phyloP scores from a whole-genome alignment of 2,113 vertebrate genomes.

The Cichladusa arquata region DNA sequence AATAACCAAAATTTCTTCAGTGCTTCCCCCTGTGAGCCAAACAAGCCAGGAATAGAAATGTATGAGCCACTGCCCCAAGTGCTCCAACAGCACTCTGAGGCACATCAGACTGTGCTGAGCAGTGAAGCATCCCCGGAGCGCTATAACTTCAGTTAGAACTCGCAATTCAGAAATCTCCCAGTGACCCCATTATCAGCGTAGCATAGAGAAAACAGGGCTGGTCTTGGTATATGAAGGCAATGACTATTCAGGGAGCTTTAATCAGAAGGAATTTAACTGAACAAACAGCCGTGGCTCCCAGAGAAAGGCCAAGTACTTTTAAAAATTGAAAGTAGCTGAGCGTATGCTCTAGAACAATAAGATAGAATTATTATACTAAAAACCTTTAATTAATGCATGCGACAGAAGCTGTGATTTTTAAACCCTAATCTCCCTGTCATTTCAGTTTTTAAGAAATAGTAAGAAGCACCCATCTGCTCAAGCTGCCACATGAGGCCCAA shows the following conservation, averaged over 20 bases:
- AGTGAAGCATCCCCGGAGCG: background rate
- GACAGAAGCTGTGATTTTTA: conserved; percentile 63
- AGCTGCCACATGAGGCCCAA: conserved; percentile 47
- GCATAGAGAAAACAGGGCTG: conserved; percentile 45
- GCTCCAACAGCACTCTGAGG: background rate
- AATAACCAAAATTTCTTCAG: background rate
- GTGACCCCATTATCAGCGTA: conserved; percentile 41
- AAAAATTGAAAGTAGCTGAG: conserved; percentile 51
- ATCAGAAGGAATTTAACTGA: conserved; percentile 65
- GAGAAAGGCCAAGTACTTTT: conserved; percentile 17
- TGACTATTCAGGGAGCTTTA: conserved; percentile 52
- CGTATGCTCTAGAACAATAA: conserved; percentile 48
- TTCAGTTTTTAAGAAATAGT: conserved; percentile 67
- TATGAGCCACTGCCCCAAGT: background rate
- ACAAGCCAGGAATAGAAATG: background rate
- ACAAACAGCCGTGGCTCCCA: conserved; percentile 36
- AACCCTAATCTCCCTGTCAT: conserved; percentile 64
- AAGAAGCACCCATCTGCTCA: conserved; percentile 66
- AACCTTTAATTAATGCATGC: conserved; percentile 62
- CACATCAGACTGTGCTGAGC: background rate
- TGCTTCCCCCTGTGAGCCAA: background rate
- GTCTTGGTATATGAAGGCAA: background rate
- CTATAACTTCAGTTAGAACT: background rate
- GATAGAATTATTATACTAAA: conserved; percentile 50
- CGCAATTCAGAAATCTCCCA: conserved; percentile 48